Conservation (phyloP, 2,888 invertebrate species). For the Yponomeuta sedellus region DNA sequence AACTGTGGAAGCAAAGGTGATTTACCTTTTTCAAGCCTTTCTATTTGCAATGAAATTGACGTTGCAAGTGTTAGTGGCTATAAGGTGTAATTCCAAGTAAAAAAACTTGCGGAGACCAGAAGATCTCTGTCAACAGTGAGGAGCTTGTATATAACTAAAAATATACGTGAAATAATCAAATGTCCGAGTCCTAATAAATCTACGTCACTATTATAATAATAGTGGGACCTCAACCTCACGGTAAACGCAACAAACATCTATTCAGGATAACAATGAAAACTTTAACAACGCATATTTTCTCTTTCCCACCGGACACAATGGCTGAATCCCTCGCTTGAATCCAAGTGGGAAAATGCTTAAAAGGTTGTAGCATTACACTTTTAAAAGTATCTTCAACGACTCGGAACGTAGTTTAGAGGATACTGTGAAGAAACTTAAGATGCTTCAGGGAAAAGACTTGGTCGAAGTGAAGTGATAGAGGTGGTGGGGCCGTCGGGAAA, state of each 20-base stretch:
- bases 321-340: neutral
- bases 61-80: too few relatives aligned
- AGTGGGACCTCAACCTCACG: neutral
- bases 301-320: neutral
- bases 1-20: too few relatives aligned
- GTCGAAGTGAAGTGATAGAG: too few relatives aligned
- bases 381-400: conserved; percentile 1
- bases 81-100: too few relatives aligned
- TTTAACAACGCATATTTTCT: conserved; percentile 3
- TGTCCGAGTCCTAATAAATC: neutral
- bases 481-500: too few relatives aligned
- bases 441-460: too few relatives aligned
- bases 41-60: too few relatives aligned
- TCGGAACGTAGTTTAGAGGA: neutral
- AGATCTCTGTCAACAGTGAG: too few relatives aligned
- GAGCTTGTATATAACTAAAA: too few relatives aligned
- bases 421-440: neutral
- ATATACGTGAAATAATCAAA: neutral
- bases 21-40: too few relatives aligned
- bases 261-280: neutral
- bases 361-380: neutral
- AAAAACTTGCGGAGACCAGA: too few relatives aligned
- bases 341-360: neutral
- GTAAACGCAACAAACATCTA: neutral
- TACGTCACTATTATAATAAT: neutral